phyloP scores from a whole-genome alignment of 1,140 invertebrate genomes.

The Micrasema longulum region DNA sequence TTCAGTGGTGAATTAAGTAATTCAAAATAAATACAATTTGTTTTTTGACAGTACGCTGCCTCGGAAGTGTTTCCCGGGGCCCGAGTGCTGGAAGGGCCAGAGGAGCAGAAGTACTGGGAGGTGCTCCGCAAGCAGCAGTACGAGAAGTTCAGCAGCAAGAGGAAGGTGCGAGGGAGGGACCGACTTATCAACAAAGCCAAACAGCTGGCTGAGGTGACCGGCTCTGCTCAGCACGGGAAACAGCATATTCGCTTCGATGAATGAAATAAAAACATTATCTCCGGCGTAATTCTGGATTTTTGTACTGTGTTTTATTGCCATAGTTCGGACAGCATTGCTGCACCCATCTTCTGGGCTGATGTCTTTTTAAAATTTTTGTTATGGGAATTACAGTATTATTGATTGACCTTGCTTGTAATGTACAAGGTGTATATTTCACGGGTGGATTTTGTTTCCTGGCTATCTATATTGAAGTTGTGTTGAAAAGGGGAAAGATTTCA shows the following conservation, averaged over 20 bases:
- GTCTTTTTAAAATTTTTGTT: no score
- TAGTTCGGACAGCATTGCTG: no score
- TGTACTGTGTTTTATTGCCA: no score
- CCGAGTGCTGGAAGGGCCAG: conserved; percentile 37
- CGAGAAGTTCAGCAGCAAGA: conserved; percentile 42
- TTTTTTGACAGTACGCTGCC: conserved; percentile 38
- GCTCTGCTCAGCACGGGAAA: conserved; percentile 10
- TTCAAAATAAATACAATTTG: not conserved
- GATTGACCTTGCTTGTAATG: no score
- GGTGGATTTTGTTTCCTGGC: no score
- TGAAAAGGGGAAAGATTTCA: no score
- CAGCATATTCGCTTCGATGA: conserved; percentile 53
- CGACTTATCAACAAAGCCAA: conserved; percentile 40
- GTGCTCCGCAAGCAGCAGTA: conserved; percentile 41
- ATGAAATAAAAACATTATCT: no score
- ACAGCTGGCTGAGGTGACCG: not conserved
- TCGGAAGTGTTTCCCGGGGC: conserved; percentile 46
- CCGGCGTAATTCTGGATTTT: no score
- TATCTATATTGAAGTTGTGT: no score
- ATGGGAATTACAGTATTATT: no score
- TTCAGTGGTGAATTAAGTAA: not conserved
- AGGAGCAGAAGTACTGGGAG: conserved; percentile 51
- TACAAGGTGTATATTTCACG: no score
- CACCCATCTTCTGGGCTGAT: no score
- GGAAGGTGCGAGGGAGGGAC: conserved; percentile 47